A percentile compares a stretch with the other conserved stretches of the same genome.
These are phyloP conservation scores for Spilarctia lutea DNA, from an alignment of 2,888 invertebrate species.

Conservation along the genomic window DNA sequence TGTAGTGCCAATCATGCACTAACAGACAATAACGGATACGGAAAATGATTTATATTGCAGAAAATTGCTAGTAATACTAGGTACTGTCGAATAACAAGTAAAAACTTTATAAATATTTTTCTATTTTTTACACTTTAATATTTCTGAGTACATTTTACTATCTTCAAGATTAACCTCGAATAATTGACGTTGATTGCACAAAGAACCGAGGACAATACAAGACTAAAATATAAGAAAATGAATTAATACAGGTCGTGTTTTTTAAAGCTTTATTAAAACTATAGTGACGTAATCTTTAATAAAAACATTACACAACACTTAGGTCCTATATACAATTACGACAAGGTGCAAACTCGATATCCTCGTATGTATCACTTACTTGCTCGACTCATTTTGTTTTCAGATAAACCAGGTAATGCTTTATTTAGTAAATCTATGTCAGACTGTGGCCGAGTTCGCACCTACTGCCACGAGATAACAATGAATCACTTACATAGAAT, in stretches of 20 bases:
- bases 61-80: too few relatives aligned
- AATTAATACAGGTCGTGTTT: too few relatives aligned
- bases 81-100: too few relatives aligned
- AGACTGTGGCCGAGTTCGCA: constrained; percentile 33
- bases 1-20: not conserved
- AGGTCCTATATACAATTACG: not conserved
- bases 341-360: constrained; percentile 12
- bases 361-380: not conserved
- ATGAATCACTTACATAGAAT: constrained; percentile 46
- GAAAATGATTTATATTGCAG: not conserved
- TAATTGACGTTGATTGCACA: not conserved
- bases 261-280: too few relatives aligned
- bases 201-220: not conserved
- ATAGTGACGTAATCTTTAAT: not conserved
- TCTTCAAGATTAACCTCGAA: not conserved
- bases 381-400: constrained; percentile 15
- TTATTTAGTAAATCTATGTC: constrained; percentile 31
- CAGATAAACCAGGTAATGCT: constrained; percentile 15
- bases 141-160: not conserved
- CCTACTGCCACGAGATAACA: constrained; percentile 37
- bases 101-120: too few relatives aligned
- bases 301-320: not conserved
- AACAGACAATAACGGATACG: not conserved
- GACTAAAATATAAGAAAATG: too few relatives aligned
- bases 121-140: not conserved